Conservation (phyloP, 2,888 invertebrate species). For the Neocrepidodera transversa region DNA sequence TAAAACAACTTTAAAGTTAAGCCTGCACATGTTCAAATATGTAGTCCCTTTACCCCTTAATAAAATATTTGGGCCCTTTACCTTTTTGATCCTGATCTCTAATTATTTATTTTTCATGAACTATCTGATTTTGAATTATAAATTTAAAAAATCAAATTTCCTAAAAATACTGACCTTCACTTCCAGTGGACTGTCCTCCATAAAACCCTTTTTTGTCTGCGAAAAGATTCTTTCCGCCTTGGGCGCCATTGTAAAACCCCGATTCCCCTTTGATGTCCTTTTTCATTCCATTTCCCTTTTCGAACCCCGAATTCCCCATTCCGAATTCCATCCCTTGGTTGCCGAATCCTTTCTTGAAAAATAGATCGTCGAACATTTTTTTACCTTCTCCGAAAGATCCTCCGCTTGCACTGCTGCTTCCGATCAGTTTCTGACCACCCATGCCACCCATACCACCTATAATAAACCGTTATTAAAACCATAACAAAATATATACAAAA, state of each 20-base stretch:
- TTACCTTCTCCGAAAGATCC: slow-evolving; percentile 31
- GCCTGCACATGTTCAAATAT: background rate
- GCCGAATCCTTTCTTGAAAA: slow-evolving; percentile 33
- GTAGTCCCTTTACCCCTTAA: background rate
- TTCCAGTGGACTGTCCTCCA: slow-evolving; percentile 65
- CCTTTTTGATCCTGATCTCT: no score
- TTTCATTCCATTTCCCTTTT: slow-evolving; percentile 62
- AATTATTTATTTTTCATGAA: no score
- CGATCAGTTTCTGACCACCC: slow-evolving; percentile 47
- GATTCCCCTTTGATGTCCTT: slow-evolving; percentile 58
- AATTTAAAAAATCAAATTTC: background rate
- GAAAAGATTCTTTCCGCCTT: slow-evolving; percentile 66
- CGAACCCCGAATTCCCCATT: slow-evolving; percentile 41
- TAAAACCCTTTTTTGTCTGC: slow-evolving; percentile 67
- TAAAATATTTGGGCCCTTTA: no score
- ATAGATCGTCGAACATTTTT: slow-evolving; percentile 34
- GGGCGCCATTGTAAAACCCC: slow-evolving; percentile 65
- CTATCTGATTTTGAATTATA: no score
- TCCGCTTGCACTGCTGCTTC: slow-evolving; percentile 29
- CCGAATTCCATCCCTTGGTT: slow-evolving; percentile 30
- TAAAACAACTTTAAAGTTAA: slow-evolving; percentile 29
- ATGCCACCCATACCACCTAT: slow-evolving; percentile 33
- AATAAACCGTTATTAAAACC: background rate
- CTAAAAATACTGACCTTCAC: slow-evolving; percentile 60
- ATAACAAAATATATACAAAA: no score